Evolutionary conservation across 2,888 invertebrate genomes (phyloP).

Genomic region (Drosophila rubida): DNA sequence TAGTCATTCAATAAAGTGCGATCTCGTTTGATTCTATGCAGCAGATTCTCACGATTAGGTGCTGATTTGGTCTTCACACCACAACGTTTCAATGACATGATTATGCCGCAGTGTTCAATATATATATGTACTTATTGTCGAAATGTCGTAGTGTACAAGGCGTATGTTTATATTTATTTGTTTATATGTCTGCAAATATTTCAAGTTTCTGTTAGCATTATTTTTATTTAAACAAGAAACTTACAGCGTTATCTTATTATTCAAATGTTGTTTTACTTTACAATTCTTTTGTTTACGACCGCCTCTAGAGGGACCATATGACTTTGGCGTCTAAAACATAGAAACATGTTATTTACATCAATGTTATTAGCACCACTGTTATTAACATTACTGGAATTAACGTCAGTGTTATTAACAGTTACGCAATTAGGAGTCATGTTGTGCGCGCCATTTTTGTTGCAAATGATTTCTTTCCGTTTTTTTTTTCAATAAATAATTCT

Average conservation of each 20-base stretch:
- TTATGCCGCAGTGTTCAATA: not conserved
- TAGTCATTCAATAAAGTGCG: slow-evolving; percentile 55
- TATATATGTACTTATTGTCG: not conserved
- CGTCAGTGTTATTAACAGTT: not conserved
- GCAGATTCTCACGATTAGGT: slow-evolving; percentile 54
- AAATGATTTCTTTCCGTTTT: not conserved
- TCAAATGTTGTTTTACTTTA: not conserved
- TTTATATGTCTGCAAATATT: slow-evolving; percentile 3
- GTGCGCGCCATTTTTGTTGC: not conserved
- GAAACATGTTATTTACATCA: not conserved
- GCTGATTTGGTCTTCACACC: slow-evolving; percentile 26
- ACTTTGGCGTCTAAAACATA: not conserved
- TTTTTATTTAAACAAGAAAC: not conserved
- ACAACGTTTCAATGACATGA: slow-evolving; percentile 34
- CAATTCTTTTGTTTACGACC: not conserved
- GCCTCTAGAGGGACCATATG: slow-evolving; percentile 9
- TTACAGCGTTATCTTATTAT: not conserved
- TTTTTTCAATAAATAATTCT: not conserved
- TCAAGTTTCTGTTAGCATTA: not conserved
- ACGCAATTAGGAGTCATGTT: not conserved
- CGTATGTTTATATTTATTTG: not conserved
- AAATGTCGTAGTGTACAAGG: not conserved
- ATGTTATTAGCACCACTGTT: not conserved
- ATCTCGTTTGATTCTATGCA: slow-evolving; percentile 62
- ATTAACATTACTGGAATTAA: not conserved